Conservation (phyloP, 1,140 invertebrate species). For the Maniola jurtina region DNA sequence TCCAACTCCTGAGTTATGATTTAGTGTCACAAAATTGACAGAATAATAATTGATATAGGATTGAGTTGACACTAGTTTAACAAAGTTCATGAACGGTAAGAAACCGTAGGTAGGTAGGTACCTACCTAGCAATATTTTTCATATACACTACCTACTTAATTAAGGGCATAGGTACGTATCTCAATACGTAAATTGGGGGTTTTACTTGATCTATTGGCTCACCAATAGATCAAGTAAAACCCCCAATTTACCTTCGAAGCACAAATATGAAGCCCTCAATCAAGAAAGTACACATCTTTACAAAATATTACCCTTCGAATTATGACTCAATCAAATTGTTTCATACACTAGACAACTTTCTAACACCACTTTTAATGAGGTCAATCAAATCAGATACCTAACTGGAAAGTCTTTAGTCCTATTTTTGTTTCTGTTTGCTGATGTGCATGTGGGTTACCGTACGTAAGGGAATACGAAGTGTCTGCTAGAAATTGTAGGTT, state of each 20-base stretch:
- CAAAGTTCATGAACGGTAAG: no score
- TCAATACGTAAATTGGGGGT: no score
- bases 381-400: conserved; percentile 16
- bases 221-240: conserved; percentile 60
- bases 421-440: conserved; percentile 13
- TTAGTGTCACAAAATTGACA: no score
- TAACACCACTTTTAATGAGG: conserved; percentile 1
- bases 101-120: no score
- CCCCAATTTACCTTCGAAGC: conserved; percentile 48
- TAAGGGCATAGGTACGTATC: background rate
- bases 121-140: no score
- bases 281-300: conserved; percentile 56
- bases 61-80: no score
- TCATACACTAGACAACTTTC: background rate
- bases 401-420: background rate
- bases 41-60: no score
- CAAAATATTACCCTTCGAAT: conserved; percentile 39
- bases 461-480: conserved; percentile 52
- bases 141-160: background rate
- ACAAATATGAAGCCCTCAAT: conserved; percentile 55
- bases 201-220: no score
- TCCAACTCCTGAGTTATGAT: background rate
- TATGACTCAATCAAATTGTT: conserved; percentile 65
- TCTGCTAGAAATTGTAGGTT: conserved; percentile 62
- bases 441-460: conserved; percentile 21